Evolutionary conservation across 2,888 invertebrate species (phyloP), one percentile per base, ranked within the genome.

Genomic region (Melinaea marsaeus): DNA sequence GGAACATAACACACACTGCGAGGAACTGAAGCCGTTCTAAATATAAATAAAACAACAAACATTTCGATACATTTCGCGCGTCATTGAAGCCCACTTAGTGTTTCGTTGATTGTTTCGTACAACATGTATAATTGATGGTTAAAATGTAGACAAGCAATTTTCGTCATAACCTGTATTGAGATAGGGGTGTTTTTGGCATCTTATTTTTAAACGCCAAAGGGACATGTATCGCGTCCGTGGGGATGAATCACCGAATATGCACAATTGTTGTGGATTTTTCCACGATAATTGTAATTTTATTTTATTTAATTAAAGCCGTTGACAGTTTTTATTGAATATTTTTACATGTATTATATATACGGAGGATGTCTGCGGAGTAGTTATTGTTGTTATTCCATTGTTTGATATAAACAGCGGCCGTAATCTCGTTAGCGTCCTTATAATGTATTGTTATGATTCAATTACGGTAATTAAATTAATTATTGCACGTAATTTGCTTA

Each of bases 11-110:
- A 7, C 13, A n/a, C n/a, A 13, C 11, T 32, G 22, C 13, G 32
- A 51, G 22, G 32, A 32, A 51, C 32, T 32, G 51, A 51, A 3
- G 6, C 32, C 22, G 51, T 57, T 57, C 57, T 46, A 47, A 56
- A 63, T 58, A 60, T 60, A 65, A 61, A 63, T 45, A 65, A 60
- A 61, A 61, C 56, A 60, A 57, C 61, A 55, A 61, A 62, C 65
- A 62, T 55, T 48, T 55, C 58, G 55, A 47, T 60, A 56, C 47
- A 65, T 62, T 67, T 67, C 63, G 61, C 67, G 65, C 67, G 64
- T 65, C 65, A 69, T 67, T 69, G 69, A 68, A 56, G 51, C 51
- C 58, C 65, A 65, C 62, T 69, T 69, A 62, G 60, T 57, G 57
- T 64, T 61, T 62, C 60, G 65, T 60, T 67, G 67, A 67, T 65